Base-by-base conservation (phyloP, 2,888 invertebrate species). In the Chrysolina oricalcia region DNA sequence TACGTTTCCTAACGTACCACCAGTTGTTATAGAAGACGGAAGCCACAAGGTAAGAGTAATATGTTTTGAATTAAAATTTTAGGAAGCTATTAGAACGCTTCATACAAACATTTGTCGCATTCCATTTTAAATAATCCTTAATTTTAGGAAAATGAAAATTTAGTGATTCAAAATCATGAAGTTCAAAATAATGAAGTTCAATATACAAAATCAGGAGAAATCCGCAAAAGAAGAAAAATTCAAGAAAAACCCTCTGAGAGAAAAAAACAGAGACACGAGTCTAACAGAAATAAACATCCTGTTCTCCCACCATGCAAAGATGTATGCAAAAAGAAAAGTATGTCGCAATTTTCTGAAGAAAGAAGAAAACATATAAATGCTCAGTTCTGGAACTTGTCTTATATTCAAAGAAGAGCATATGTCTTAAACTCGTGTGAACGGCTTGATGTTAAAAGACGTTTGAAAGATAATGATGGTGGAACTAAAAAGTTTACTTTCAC, bases 371-470 rank as follows among this genome's bases (percentile, higher is more conserved):
- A 62, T 17, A 27, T 73, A 62, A 73, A 73, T 50, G 50, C n/a
- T 9, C 62, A 73, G 68, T 73, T n/a, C n/a, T n/a, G n/a, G n/a
- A n/a, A n/a, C n/a, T n/a, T n/a, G n/a, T n/a, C n/a, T n/a, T n/a
- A n/a, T n/a, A n/a, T n/a, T n/a, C n/a, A 73, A 73, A 56, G 73
- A 73, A 67, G 73, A 62, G 68, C 73, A 27, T 68, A 17, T 53
- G 35, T 53, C 35, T 53, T 67, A 48, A 67, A 43, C 50, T 68
- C 46, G 8, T 73, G 73, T 62, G 62, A 73, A 68, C 67, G 73
- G 35, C 62, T 46, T n/a, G 27, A 48, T 68, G 68, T 67, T n/a
- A 73, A 73, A 73, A 68, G 68, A 35, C 53, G 68, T 53, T 53
- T n/a, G 17, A 53, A 53, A 35, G 35, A 53, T 53, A 13, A 53